These are phyloP conservation scores for Mesocentrotus franciscanus DNA, from an alignment of 53 echinoderm and acorn worm genomes.

Conservation along the genomic window DNA sequence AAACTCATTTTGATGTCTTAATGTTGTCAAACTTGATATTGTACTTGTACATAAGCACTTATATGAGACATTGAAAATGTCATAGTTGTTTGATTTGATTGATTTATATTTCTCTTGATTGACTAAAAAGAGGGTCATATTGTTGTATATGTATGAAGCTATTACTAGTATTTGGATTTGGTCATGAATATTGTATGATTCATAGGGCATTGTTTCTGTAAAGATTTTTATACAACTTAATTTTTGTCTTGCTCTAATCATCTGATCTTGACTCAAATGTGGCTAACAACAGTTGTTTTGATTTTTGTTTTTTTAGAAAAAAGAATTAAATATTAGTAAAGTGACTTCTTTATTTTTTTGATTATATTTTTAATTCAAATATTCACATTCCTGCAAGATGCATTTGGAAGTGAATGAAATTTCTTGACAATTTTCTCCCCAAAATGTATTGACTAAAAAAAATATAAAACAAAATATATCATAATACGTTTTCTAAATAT, in stretches of 20 bases:
- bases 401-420: too few species aligned
- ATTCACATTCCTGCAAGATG: too few species aligned
- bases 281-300: neutral
- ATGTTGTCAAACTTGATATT: conserved; percentile 12
- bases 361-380: too few species aligned
- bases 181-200: neutral
- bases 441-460: too few species aligned
- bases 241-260: neutral
- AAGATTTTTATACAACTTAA: neutral
- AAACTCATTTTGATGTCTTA: conserved; percentile 41
- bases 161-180: neutral
- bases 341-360: too few species aligned
- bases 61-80: conserved; percentile 48
- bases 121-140: neutral
- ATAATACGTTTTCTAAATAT: neutral
- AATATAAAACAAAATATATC: too few species aligned
- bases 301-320: too few species aligned
- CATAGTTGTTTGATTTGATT: neutral
- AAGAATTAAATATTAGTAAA: too few species aligned
- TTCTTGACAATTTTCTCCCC: too few species aligned
- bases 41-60: conserved; percentile 44
- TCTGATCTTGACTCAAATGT: neutral
- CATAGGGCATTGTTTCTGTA: neutral
- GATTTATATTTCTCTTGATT: conserved; percentile 15
- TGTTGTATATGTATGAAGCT: conserved; percentile 16